Evolutionary conservation across 1,140 invertebrate genomes (phyloP), one percentile per base, ranked within the genome.

Genomic region (Pseudachorutes palmiensis): DNA sequence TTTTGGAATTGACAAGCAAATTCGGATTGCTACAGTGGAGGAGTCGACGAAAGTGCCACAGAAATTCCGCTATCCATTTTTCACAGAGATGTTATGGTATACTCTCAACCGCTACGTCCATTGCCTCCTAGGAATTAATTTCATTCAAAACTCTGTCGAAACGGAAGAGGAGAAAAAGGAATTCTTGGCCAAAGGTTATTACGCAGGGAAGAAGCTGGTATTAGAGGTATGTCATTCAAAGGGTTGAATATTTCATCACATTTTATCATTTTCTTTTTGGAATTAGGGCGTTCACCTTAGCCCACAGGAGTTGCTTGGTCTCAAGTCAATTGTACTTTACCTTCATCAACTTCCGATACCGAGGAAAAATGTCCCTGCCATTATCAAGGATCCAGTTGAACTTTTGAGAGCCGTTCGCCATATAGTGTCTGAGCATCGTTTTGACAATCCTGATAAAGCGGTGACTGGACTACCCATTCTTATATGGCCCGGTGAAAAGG

Each of bases 21-120:
- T 86, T 85, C 75, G 80, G 62, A 92, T 95, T 5, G 90, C 91
- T 1, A 89, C 92, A 79, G 90, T 97, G 1, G 96, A 98, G 80
- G 94, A 97, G 77, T 86, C 87, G 28, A 96, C 93, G 16, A 91
- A 93, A 82, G 91, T 98, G 32, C 93, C 93, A 1, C 89, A 94
- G 73, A 97, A 97, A 81, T 98, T 97, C 80, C 85, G 94, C 0
- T 98, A 97, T 79, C 95, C 95, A 19, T 98, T 96, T 79, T 98
- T 95, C 78, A 94, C 90, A 2, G 94, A 98, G 82, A 96, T 98
- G 87, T 80, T 96, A 28, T 98, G 95, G 95, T 98, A 98, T 79
- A 94, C 97, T 1, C 79, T 98, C 41, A 93, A 94, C 74, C 83
- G 91, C 36, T 97, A 98, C 78, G 91, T 98, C 2, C 85, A 88